These are phyloP conservation scores for Drosophila nr. perissopoda DNA, from an alignment of 2,888 invertebrate genomes.

Conservation along the genomic window DNA sequence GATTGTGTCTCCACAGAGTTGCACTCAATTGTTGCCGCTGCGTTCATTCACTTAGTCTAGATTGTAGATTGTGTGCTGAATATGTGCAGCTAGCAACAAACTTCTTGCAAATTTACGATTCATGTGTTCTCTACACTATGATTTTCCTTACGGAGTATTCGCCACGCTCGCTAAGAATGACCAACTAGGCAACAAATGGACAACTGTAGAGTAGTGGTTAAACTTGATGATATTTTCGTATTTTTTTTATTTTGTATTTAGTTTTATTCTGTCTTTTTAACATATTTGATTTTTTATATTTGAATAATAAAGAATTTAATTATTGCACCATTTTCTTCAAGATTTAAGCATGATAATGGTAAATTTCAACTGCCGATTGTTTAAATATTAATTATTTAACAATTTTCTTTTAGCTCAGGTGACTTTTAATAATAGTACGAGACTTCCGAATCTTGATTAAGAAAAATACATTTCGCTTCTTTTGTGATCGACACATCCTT, in stretches of 20 bases:
- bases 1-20: conserved; percentile 68
- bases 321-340: background rate
- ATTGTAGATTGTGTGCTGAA: conserved; percentile 59
- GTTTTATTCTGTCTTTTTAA: too few species aligned
- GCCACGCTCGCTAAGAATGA: background rate
- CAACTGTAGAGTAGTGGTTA: background rate
- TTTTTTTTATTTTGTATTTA: too few species aligned
- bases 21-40: conserved; percentile 53
- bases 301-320: too few species aligned
- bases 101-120: conserved; percentile 64
- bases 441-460: conserved; percentile 8
- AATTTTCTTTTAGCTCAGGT: background rate
- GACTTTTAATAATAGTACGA: background rate
- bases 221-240: background rate
- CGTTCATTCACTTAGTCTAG: conserved; percentile 52
- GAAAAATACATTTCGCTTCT: conserved; percentile 31
- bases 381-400: background rate
- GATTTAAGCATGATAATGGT: background rate
- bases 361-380: background rate
- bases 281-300: too few species aligned
- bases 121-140: conserved; percentile 24
- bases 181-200: conserved; percentile 16
- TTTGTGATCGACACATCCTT: conserved; percentile 28
- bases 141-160: conserved; percentile 3
- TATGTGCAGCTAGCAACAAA: conserved; percentile 71